Evolutionary conservation across 92 coral and sea anemone species (phyloP).

Genomic region (Palythoa caribaeorum): DNA sequence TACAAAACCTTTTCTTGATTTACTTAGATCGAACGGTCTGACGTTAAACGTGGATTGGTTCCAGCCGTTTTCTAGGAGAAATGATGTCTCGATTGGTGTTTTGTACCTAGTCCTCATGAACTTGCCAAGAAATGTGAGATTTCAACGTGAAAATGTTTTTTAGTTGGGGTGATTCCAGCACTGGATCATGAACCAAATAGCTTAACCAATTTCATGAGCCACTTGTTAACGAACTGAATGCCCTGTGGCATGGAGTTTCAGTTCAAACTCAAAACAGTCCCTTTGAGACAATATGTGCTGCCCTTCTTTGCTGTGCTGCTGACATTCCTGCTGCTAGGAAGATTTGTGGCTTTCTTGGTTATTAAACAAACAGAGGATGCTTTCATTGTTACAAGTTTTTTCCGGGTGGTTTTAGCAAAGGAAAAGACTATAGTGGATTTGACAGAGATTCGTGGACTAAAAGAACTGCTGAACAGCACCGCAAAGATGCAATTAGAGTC

Average conservation of each 20-base stretch:
- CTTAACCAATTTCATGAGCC: neutral
- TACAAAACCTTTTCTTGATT: slow-evolving; percentile 25
- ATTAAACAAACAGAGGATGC: neutral
- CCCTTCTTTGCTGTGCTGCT: slow-evolving; percentile 55
- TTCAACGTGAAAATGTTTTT: slow-evolving; percentile 51
- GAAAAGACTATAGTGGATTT: neutral
- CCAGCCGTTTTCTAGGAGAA: neutral
- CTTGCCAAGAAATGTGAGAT: slow-evolving; percentile 51
- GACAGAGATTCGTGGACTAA: neutral
- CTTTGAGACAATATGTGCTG: slow-evolving; percentile 48
- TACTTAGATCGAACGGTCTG: slow-evolving; percentile 40
- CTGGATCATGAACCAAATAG: slow-evolving; percentile 28
- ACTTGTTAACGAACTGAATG: neutral
- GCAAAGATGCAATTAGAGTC: too few relatives aligned
- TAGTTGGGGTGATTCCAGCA: slow-evolving; percentile 58
- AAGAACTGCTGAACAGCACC: too few relatives aligned
- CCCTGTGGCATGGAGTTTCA: neutral
- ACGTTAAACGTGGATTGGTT: slow-evolving; percentile 31
- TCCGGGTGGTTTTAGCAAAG: neutral
- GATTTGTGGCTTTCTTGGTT: slow-evolving; percentile 65
- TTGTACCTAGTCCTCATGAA: slow-evolving; percentile 51
- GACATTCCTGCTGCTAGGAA: slow-evolving; percentile 73
- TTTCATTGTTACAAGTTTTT: neutral
- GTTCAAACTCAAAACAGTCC: slow-evolving; percentile 48
- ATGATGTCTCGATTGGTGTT: neutral